Conservation (phyloP, 2,797 vertebrate species). For the Neosalanx taihuensis region DNA sequence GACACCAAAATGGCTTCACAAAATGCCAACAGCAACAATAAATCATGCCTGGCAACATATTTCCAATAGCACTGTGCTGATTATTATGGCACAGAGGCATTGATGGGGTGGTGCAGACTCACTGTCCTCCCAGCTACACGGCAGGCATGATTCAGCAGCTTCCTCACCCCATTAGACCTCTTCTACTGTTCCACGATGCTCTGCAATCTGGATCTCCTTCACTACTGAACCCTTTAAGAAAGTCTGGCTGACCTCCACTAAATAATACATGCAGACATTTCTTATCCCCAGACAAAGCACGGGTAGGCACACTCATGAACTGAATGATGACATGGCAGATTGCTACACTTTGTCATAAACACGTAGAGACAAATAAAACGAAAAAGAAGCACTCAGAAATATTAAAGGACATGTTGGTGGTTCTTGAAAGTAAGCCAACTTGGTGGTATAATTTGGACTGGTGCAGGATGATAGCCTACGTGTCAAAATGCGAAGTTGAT, state of each 20-base stretch:
- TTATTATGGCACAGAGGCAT: not conserved
- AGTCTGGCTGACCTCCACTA: slow-evolving; percentile 54
- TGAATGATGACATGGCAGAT: not conserved
- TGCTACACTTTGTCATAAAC: no score
- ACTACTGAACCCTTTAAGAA: slow-evolving; percentile 39
- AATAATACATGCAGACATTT: slow-evolving; percentile 58
- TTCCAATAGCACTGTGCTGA: not conserved
- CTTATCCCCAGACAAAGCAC: slow-evolving; percentile 42
- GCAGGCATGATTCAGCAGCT: slow-evolving; percentile 67
- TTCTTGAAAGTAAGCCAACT: not conserved
- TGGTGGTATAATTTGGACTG: not conserved
- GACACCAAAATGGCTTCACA: not conserved
- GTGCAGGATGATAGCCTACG: not conserved
- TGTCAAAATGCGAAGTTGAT: no score
- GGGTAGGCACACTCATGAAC: slow-evolving; percentile 3
- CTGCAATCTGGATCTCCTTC: slow-evolving; percentile 38
- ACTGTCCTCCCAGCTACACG: slow-evolving; percentile 7
- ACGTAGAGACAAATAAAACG: no score
- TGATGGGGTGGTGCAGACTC: not conserved
- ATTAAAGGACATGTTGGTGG: not conserved
- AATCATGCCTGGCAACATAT: not conserved
- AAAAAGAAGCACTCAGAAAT: not conserved
- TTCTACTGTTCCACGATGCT: slow-evolving; percentile 36
- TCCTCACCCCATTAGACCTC: slow-evolving; percentile 47
- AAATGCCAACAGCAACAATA: not conserved